These are phyloP conservation scores for Aphrophora alni DNA, from an alignment of 2,888 invertebrate species.

Conservation along the genomic window DNA sequence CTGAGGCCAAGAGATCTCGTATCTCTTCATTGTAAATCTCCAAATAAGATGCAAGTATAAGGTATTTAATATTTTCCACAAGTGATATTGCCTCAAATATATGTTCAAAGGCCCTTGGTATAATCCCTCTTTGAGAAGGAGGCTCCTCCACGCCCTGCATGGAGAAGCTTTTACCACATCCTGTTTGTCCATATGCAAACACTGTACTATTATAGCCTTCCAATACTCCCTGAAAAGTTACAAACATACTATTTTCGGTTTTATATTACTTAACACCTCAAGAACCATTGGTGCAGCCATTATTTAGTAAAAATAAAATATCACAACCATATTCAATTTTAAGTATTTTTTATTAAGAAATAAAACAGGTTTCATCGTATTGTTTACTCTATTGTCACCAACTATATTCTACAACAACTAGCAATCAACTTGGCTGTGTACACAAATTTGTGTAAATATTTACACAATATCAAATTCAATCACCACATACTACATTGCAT, in stretches of 20 bases:
- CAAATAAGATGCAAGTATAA: conserved; percentile 78
- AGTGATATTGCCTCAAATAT: conserved; percentile 85
- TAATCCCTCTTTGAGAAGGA: conserved; percentile 63
- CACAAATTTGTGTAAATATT: no score
- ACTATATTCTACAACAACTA: no score
- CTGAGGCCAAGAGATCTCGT: conserved; percentile 69
- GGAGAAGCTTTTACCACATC: conserved; percentile 89
- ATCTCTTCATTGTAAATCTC: conserved; percentile 89
- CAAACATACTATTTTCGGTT: neutral
- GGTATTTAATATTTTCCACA: conserved; percentile 71
- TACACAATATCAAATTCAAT: no score
- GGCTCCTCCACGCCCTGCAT: conserved; percentile 77
- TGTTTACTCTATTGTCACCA: no score
- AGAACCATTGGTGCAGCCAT: no score
- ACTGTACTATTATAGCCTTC: conserved; percentile 94
- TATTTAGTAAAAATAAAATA: no score
- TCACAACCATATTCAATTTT: no score
- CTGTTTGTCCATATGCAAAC: conserved; percentile 93
- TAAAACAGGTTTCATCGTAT: no score
- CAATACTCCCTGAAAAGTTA: conserved; percentile 70
- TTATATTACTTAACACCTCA: neutral
- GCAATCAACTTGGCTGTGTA: no score
- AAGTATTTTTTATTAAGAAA: no score
- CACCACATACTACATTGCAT: no score
- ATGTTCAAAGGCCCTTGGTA: conserved; percentile 84